Conservation (phyloP, 1,140 invertebrate species). For the Drosophila pruinosa region DNA sequence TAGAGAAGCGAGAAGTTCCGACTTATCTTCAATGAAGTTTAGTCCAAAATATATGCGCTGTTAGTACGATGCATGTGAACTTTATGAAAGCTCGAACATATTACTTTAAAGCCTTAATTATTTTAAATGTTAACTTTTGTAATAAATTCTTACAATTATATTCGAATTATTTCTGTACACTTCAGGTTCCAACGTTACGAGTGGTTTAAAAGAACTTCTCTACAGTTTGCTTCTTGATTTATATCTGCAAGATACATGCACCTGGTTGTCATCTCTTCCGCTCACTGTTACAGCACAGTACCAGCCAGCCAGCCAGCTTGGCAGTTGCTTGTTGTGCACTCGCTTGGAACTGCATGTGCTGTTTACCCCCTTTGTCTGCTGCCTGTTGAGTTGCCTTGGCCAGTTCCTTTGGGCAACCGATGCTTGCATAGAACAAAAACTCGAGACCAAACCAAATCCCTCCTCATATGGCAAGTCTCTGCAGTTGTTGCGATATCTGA, state of each 20-base stretch:
- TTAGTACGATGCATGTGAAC: no score
- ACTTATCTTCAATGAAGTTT: neutral
- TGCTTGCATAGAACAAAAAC: slow-evolving; percentile 46
- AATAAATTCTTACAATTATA: neutral
- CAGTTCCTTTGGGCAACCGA: slow-evolving; percentile 25
- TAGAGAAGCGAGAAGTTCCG: no score
- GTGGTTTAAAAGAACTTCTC: neutral
- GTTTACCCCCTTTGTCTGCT: neutral
- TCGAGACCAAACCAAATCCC: slow-evolving; percentile 25
- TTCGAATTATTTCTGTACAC: neutral
- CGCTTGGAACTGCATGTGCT: slow-evolving; percentile 44
- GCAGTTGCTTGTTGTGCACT: slow-evolving; percentile 36
- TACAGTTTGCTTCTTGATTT: slow-evolving; percentile 21
- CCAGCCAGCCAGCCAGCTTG: neutral
- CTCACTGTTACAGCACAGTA: slow-evolving; percentile 23
- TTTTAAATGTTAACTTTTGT: neutral
- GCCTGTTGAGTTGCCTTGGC: slow-evolving; percentile 7
- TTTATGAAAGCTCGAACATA: no score
- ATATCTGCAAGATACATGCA: slow-evolving; percentile 43
- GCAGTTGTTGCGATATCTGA: slow-evolving; percentile 63
- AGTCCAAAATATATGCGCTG: neutral
- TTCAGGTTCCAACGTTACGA: neutral
- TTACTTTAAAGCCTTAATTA: no score
- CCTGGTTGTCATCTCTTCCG: slow-evolving; percentile 40
- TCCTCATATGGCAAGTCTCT: slow-evolving; percentile 59